Percentiles rank a stretch among this genome's conserved stretches.
Evolutionary conservation across 2,888 invertebrate species (phyloP).

Genomic region (Halictus quadricinctus): DNA sequence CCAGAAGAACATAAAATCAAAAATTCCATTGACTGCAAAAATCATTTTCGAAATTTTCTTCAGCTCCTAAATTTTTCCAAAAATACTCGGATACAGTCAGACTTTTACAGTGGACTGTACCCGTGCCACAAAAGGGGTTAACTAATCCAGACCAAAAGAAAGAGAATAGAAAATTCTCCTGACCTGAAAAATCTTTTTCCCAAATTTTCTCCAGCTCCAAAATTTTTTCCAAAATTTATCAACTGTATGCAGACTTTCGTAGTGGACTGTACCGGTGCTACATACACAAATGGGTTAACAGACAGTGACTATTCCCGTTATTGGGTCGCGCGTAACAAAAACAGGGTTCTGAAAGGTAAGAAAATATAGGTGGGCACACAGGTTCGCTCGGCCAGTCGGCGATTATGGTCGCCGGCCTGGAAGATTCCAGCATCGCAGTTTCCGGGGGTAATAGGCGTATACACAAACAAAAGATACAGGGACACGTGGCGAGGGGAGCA

Average conservation of each 20-base stretch:
- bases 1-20: neutral
- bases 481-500: constrained; percentile 4
- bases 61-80: too few species aligned
- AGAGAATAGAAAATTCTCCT: neutral
- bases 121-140: too few species aligned
- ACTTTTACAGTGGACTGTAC: too few species aligned
- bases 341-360: neutral
- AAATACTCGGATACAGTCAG: too few species aligned
- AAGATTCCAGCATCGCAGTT: neutral
- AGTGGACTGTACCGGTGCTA: neutral
- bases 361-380: neutral
- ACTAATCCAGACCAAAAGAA: too few species aligned
- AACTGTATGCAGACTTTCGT: neutral
- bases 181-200: neutral
- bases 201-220: neutral
- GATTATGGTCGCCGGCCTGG: neutral
- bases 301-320: neutral
- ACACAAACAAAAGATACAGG: constrained; percentile 10
- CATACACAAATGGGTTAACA: neutral
- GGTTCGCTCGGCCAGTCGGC: neutral
- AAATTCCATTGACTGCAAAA: neutral
- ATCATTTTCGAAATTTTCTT: too few species aligned
- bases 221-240: too few species aligned
- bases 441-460: constrained; percentile 1
- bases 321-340: neutral